Conservation (phyloP, 2,797 vertebrate species). For the Coluber constrictor region DNA sequence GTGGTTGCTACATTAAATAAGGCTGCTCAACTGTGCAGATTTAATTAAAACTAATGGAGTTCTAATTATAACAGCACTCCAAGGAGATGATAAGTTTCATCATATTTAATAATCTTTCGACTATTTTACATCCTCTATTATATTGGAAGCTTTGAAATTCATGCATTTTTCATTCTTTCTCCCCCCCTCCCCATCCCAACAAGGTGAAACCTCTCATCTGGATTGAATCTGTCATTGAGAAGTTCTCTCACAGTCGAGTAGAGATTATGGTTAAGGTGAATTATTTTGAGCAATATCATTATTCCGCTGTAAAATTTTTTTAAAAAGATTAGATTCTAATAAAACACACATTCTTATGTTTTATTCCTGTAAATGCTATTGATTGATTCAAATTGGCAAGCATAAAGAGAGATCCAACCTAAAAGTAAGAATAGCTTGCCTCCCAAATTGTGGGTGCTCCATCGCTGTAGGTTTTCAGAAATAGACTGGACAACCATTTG, state of each 20-base stretch:
- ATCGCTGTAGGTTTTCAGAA: neutral
- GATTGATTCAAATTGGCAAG: neutral
- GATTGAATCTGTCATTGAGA: constrained; percentile 99
- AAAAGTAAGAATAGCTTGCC: neutral
- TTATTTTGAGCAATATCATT: neutral
- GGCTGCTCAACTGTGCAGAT: neutral
- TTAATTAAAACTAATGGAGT: neutral
- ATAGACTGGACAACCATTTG: neutral
- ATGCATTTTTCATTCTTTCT: neutral
- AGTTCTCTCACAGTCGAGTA: constrained; percentile 97
- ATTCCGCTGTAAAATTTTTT: neutral
- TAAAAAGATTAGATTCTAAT: neutral
- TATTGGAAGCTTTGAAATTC: neutral
- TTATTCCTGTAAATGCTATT: neutral
- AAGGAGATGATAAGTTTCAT: neutral
- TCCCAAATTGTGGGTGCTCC: neutral
- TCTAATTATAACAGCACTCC: neutral
- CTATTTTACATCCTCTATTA: neutral
- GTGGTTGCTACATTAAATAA: neutral
- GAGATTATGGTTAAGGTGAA: constrained; percentile 99
- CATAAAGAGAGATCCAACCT: neutral
- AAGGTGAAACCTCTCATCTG: constrained; percentile 98
- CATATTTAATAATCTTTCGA: neutral
- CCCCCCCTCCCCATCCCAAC: neutral
- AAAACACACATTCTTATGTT: neutral